phyloP scores from a whole-genome alignment of 2,797 vertebrate species.

The Hippoglossus hippoglossus region DNA sequence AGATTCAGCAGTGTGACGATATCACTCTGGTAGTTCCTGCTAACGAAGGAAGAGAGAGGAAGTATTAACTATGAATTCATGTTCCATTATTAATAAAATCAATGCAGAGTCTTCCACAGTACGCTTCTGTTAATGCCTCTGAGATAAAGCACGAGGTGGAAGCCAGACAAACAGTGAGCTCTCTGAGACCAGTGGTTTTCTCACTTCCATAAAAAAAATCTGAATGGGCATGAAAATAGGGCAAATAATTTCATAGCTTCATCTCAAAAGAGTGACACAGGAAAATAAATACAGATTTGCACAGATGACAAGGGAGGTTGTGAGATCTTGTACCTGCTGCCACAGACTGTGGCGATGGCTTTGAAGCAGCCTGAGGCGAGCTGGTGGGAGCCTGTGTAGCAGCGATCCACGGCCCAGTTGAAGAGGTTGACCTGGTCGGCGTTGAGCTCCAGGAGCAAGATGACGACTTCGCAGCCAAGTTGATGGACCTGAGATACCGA shows the following conservation, averaged over 20 bases:
- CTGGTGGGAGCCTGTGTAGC: conserved; percentile 96
- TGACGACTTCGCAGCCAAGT: conserved; percentile 96
- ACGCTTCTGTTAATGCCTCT: conserved; percentile 20
- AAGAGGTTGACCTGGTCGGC: conserved; percentile 96
- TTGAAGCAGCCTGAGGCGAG: conserved; percentile 98
- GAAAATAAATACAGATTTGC: background rate
- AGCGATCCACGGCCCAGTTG: conserved; percentile 98
- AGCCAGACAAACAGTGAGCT: conserved; percentile 19
- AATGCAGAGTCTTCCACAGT: background rate
- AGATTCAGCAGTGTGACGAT: conserved; percentile 95
- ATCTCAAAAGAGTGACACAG: background rate
- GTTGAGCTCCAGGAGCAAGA: conserved; percentile 95
- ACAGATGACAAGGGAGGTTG: background rate
- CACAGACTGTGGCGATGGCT: conserved; percentile 95
- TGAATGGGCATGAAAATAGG: background rate
- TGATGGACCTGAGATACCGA: conserved; percentile 90
- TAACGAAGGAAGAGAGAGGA: conserved; percentile 23
- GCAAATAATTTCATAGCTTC: background rate
- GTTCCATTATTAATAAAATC: background rate
- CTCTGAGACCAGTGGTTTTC: conserved; percentile 34
- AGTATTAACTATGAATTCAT: background rate
- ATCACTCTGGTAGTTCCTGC: conserved; percentile 95
- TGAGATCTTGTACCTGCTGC: conserved; percentile 89
- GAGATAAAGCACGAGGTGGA: conserved; percentile 7
- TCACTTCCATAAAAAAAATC: background rate